These are phyloP conservation scores for Diaprepes abbreviatus DNA, from an alignment of 2,888 invertebrate genomes.

Conservation along the genomic window DNA sequence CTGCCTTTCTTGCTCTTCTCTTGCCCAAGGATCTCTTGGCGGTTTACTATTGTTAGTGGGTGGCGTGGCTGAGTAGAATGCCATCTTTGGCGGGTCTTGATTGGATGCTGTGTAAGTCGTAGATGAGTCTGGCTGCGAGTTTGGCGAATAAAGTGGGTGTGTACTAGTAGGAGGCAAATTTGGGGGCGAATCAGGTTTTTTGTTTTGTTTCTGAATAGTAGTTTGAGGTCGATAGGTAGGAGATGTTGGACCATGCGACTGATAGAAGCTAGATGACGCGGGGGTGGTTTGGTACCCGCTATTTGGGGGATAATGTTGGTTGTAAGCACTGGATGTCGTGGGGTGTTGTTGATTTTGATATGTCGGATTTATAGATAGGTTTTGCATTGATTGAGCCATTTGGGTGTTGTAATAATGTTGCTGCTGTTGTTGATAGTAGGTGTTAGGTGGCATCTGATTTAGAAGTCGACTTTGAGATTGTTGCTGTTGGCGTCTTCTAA, in stretches of 20 bases:
- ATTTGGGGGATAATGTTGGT: constrained; percentile 28
- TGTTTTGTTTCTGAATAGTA: constrained; percentile 69
- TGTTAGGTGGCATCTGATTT: constrained; percentile 59
- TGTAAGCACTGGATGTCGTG: constrained; percentile 45
- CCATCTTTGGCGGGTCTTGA: constrained; percentile 81
- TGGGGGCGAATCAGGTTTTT: constrained; percentile 62
- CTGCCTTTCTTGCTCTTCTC: constrained; percentile 90
- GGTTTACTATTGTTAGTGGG: constrained; percentile 54
- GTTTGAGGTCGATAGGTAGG: constrained; percentile 68
- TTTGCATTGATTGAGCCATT: constrained; percentile 65
- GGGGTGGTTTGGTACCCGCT: constrained; percentile 26
- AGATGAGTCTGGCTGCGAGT: constrained; percentile 13
- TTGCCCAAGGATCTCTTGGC: constrained; percentile 89
- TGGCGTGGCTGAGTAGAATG: constrained; percentile 73
- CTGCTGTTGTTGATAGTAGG: constrained; percentile 53
- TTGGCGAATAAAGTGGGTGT: constrained; percentile 71
- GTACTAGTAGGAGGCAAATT: constrained; percentile 76
- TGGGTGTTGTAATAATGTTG: constrained; percentile 58
- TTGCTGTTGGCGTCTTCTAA: constrained; percentile 48
- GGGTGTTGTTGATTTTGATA: constrained; percentile 53
- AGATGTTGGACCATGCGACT: constrained; percentile 67
- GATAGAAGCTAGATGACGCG: constrained; percentile 53
- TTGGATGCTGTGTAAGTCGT: constrained; percentile 77
- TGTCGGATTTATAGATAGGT: constrained; percentile 59
- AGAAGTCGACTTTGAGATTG: constrained; percentile 49